Conservation (phyloP, 2,888 invertebrate genomes). For the Shargacucullia verbasci region DNA sequence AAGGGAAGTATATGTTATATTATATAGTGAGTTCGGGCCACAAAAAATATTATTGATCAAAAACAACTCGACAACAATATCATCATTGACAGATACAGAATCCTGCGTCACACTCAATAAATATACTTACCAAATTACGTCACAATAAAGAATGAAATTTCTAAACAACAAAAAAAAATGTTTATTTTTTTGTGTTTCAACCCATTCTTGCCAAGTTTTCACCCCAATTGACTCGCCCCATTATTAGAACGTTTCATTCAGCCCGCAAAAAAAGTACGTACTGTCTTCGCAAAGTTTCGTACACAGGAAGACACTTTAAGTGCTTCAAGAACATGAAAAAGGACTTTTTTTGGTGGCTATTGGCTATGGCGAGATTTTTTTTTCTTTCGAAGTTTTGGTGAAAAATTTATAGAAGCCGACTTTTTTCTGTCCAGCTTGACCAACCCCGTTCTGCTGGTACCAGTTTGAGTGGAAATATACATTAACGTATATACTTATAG, state of each 20-base stretch:
- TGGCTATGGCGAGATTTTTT: conserved; percentile 31
- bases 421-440: not conserved
- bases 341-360: conserved; percentile 45
- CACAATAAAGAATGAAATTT: not conserved
- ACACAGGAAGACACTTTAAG: conserved; percentile 49
- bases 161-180: conserved; percentile 19
- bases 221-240: conserved; percentile 43
- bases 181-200: conserved; percentile 28
- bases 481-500: no score
- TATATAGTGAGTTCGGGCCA: no score
- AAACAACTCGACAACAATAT: no score
- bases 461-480: no score
- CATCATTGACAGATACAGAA: no score
- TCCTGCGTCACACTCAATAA: no score
- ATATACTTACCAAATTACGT: no score
- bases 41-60: no score
- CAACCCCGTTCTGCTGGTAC: no score
- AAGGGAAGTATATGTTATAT: no score
- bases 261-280: conserved; percentile 42
- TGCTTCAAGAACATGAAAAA: conserved; percentile 29
- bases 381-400: conserved; percentile 13
- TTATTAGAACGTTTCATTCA: conserved; percentile 39
- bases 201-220: conserved; percentile 24
- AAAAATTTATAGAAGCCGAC: not conserved
- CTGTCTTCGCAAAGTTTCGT: conserved; percentile 29